Evolutionary conservation across 1,140 invertebrate species (phyloP), one percentile per base, ranked within the genome.

Genomic region (Papilio dardanus): DNA sequence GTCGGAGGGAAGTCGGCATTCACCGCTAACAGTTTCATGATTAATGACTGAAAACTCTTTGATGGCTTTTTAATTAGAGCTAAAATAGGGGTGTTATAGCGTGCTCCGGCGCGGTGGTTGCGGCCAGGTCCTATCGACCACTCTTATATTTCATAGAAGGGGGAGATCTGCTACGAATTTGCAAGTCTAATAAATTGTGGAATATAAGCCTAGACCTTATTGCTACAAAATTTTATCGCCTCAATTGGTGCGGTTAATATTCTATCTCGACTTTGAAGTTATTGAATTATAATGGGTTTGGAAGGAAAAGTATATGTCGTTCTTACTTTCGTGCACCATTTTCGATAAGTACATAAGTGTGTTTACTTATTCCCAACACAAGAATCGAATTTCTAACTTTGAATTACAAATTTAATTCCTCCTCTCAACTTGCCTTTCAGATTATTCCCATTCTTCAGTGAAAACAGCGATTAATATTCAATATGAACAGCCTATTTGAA

Each of bases 41-140:
- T 93, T 93, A 93, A 93, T 93, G 91, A 92, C 89, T 92, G 87
- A 91, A 91, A 93, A 93, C 89, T 93, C 91, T 93, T 93, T 93
- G 90, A 93, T 93, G 90, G 91, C 90, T 93, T 93, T 93, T 93
- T 93, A 93, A 93, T 93, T 93, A 93, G 90, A 92, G 91, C 88
- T 91, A 90, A 92, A 93, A 89, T 86, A 86, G 89, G 91, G 91
- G 91, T 92, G 91, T 91, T 88, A 87, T 88, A 88, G 88, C 82
- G 76, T 81, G 81, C 81, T 78, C 83, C 81, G 77, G 79, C 74
- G 82, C 81, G 77, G 79, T 73, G 82, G 85, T 76, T 77, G 82
- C 78, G 81, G 83, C 81, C 85, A 87, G 84, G 86, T 85, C 88
- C 87, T 83, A 84, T 86, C 84, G 88, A 82, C 88, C 84, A 81